Evolutionary conservation across 2,888 invertebrate species (phyloP).

Genomic region (Ganaspis brasiliensis): DNA sequence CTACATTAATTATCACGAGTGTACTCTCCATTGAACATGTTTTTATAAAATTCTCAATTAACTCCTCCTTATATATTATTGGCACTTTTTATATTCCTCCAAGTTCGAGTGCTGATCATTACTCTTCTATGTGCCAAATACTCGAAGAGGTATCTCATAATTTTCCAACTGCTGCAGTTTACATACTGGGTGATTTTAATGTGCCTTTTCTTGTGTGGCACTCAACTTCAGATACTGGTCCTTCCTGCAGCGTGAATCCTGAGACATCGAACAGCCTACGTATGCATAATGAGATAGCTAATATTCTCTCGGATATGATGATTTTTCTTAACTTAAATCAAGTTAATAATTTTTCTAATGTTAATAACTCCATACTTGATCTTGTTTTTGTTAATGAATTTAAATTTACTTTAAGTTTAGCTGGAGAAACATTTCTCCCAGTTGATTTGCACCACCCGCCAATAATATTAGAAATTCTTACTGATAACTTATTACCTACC

Average conservation of each 20-base stretch:
- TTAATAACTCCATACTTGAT: background rate
- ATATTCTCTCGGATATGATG: background rate
- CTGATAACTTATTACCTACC: background rate
- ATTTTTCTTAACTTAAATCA: constrained; percentile 5
- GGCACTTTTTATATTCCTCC: too few species aligned
- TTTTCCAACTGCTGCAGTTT: too few species aligned
- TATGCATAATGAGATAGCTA: background rate
- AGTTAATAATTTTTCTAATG: background rate
- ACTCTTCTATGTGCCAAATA: too few species aligned
- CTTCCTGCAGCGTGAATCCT: background rate
- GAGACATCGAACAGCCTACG: background rate
- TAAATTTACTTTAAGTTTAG: background rate
- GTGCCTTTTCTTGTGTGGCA: too few species aligned
- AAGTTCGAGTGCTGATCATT: too few species aligned
- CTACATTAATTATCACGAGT: too few species aligned
- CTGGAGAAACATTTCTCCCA: background rate
- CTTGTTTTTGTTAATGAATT: background rate
- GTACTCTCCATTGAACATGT: too few species aligned
- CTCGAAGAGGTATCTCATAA: too few species aligned
- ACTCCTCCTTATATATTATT: too few species aligned
- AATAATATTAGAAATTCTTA: background rate
- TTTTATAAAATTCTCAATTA: too few species aligned
- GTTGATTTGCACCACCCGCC: constrained; percentile 4
- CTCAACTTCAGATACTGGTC: too few species aligned
- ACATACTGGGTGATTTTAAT: too few species aligned